Evolutionary conservation across 2,888 invertebrate genomes (phyloP).

Genomic region (Eustalomyia histrio): DNA sequence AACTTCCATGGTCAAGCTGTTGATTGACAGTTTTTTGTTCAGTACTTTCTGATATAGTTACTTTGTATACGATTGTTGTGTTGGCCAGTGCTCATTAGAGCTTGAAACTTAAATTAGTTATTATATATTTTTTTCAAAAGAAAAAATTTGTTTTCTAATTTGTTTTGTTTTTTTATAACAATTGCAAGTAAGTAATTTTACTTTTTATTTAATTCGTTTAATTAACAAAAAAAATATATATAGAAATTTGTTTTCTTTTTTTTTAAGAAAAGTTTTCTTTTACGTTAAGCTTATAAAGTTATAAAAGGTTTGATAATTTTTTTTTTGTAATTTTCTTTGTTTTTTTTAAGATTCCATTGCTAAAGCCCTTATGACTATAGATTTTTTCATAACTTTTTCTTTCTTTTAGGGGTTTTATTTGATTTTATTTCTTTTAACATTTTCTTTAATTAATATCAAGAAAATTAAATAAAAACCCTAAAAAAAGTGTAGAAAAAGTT

Average conservation of each 20-base stretch:
- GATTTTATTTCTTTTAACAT: too few relatives aligned
- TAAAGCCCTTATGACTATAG: too few relatives aligned
- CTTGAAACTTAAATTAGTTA: constrained; percentile 29
- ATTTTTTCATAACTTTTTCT: too few relatives aligned
- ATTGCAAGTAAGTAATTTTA: constrained; percentile 2
- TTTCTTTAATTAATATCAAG: too few relatives aligned
- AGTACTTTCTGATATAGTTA: neutral
- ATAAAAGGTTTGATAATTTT: neutral
- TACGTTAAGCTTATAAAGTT: neutral
- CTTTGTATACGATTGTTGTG: constrained; percentile 33
- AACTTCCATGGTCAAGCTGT: constrained; percentile 55
- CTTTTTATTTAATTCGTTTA: neutral
- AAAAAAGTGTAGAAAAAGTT: too few relatives aligned
- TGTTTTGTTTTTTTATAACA: neutral
- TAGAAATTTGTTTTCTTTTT: neutral
- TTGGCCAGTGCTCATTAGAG: constrained; percentile 44
- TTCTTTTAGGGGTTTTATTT: too few relatives aligned
- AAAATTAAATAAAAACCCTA: too few relatives aligned
- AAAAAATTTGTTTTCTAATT: neutral
- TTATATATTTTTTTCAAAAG: constrained; percentile 5
- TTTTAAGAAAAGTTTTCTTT: neutral
- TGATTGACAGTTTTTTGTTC: constrained; percentile 30
- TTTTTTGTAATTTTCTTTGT: neutral
- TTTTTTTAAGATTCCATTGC: too few relatives aligned
- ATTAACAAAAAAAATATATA: neutral